Percentiles rank a stretch among this genome's conserved stretches.
phyloP scores from a whole-genome alignment of 2,797 vertebrate species.

The Psittacula derbiana region DNA sequence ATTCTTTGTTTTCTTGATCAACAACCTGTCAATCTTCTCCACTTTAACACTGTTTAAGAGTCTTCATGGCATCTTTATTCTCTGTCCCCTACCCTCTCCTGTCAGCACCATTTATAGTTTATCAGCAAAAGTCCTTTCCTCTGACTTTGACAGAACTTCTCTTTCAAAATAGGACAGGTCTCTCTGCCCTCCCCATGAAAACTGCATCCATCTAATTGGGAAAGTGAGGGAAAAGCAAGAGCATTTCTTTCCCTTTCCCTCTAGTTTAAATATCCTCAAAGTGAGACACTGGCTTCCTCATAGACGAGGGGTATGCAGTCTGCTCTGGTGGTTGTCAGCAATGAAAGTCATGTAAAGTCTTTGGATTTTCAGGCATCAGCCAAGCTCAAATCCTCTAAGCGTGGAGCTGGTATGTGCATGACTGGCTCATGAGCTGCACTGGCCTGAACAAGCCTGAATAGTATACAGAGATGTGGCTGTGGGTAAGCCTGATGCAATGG shows the following conservation, averaged over 20 bases:
- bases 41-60: background rate
- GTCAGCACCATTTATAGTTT: background rate
- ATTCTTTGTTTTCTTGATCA: background rate
- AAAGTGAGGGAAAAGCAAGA: background rate
- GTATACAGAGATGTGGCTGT: background rate
- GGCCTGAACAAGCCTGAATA: background rate
- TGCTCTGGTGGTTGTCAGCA: background rate
- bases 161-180: background rate
- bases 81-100: background rate
- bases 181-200: background rate
- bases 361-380: background rate
- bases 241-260: background rate
- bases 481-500: background rate
- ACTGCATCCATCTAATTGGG: background rate
- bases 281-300: background rate
- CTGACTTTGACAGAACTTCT: background rate
- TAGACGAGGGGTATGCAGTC: background rate
- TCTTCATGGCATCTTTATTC: background rate
- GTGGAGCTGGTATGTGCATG: background rate
- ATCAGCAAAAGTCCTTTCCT: background rate
- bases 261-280: background rate
- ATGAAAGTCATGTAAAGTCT: background rate
- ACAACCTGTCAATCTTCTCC: background rate
- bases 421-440: background rate
- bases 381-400: background rate